Percentiles rank a stretch among this genome's conserved stretches.
These are phyloP conservation scores for Rhagophthalmus giganteus DNA, from an alignment of 2,888 invertebrate species.

Conservation along the genomic window DNA sequence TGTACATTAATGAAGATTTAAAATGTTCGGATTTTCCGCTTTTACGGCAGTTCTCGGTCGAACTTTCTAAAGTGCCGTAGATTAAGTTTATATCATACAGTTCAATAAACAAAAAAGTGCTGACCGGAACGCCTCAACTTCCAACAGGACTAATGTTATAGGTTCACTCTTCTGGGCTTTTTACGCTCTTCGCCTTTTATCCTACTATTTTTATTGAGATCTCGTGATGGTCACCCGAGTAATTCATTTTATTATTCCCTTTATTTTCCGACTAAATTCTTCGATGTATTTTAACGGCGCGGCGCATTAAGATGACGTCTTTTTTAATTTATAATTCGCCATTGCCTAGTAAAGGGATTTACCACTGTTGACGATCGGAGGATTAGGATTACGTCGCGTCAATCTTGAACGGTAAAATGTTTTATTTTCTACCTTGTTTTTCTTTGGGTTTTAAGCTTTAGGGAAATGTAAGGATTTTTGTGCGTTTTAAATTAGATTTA, in stretches of 20 bases:
- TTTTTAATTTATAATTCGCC: too few species aligned
- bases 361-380: too few species aligned
- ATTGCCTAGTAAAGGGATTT: too few species aligned
- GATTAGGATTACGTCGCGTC: too few species aligned
- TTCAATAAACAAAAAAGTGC: conserved; percentile 16
- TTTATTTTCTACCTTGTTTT: too few species aligned
- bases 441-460: too few species aligned
- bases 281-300: conserved; percentile 7
- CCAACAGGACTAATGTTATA: conserved; percentile 15
- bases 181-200: conserved; percentile 15
- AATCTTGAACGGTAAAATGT: too few species aligned
- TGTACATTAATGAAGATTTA: too few species aligned
- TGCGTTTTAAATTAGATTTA: too few species aligned
- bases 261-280: conserved; percentile 8
- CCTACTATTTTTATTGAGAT: conserved; percentile 14
- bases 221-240: conserved; percentile 12
- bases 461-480: too few species aligned
- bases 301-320: too few species aligned
- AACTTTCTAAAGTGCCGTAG: conserved; percentile 2
- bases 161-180: conserved; percentile 7
- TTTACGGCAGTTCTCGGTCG: neutral
- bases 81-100: conserved; percentile 8
- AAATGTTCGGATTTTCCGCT: neutral
- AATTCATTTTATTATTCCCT: conserved; percentile 14
- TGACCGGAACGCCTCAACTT: conserved; percentile 16